Base-by-base conservation (phyloP, 2,113 vertebrate species). In the Dinomys branickii region DNA sequence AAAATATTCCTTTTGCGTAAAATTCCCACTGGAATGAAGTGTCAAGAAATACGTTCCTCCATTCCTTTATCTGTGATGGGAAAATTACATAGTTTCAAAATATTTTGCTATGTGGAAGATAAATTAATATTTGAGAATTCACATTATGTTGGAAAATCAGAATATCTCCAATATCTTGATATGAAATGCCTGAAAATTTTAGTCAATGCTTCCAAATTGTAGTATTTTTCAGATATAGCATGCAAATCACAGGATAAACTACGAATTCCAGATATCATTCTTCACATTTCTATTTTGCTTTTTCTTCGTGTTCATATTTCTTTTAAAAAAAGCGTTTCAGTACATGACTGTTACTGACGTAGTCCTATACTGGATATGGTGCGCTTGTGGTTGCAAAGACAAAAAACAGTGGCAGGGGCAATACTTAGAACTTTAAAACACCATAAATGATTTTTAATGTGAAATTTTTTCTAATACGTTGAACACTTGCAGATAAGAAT, bases 1-100 rank as follows among this genome's bases (percentile, higher is more conserved):
- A 97, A 92, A 98, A 98, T 98, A 95, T 71, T 93, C 67, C 41
- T 86, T 94, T 81, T 96, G 90, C 97, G 85, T 35, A 91, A 90
- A 96, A 61, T 93, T 98, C 96, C 93, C 95, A 63, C 56, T 90
- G 94, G 95, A 95, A 97, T 97, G 82, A 93, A 88, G 63, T 97
- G 95, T 44, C 93, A 97, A 97, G 54, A 81, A 91, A 13, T 71
- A 97, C 28, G 61, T 87, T 89, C 80, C 87, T 81, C 86, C 92
- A n/a, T 92, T 94, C 41, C 80, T 90, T 93, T 91, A 59, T 77
- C 50, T 96, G 33, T 81, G 82, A 88, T 87, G 0, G 69, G 92
- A 98, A 97, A 96, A 69, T 93, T 96, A 59, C 47, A 85, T 67
- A 90, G 85, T 95, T 78, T 95, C 96, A 94, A 94, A 92, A 93